phyloP scores from a whole-genome alignment of 35 echinoderm and acorn worm genomes.

The Anneissia japonica region DNA sequence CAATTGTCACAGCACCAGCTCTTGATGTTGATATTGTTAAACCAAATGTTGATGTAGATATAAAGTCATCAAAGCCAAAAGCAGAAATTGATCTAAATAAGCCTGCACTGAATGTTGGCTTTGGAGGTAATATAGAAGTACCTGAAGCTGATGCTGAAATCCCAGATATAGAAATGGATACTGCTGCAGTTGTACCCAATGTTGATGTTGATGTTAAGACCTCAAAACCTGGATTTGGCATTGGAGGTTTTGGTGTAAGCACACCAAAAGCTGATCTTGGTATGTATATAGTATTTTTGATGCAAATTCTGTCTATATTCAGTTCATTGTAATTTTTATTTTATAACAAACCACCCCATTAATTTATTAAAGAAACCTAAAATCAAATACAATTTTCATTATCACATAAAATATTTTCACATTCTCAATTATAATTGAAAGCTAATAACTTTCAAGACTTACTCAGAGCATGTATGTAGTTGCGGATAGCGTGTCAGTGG shows the following conservation, averaged over 20 bases:
- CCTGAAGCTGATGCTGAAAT: constrained; percentile 4
- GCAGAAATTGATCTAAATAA: constrained; percentile 16
- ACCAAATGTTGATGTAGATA: constrained; percentile 15
- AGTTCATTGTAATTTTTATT: too few species aligned
- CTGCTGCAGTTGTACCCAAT: constrained; percentile 3
- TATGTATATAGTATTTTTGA: too few species aligned
- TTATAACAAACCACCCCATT: too few species aligned
- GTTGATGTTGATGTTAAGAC: constrained; percentile 1
- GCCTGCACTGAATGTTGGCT: constrained; percentile 20
- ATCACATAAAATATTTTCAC: too few species aligned
- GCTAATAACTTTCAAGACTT: too few species aligned
- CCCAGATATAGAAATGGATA: too few species aligned
- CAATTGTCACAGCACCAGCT: neutral
- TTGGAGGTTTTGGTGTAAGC: constrained; percentile 24
- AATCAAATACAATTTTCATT: too few species aligned
- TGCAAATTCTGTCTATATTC: too few species aligned
- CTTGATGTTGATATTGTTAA: constrained; percentile 15
- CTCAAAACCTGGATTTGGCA: neutral
- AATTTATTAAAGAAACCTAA: too few species aligned
- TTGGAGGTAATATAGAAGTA: constrained; percentile 8
- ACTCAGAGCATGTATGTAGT: too few species aligned
- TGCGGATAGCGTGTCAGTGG: too few species aligned
- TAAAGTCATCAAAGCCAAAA: constrained; percentile 28
- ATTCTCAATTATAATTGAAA: too few species aligned
- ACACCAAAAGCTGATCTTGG: neutral